Evolutionary conservation across 2,113 vertebrate species (phyloP).

Genomic region (Epinephelus cyanopodus): DNA sequence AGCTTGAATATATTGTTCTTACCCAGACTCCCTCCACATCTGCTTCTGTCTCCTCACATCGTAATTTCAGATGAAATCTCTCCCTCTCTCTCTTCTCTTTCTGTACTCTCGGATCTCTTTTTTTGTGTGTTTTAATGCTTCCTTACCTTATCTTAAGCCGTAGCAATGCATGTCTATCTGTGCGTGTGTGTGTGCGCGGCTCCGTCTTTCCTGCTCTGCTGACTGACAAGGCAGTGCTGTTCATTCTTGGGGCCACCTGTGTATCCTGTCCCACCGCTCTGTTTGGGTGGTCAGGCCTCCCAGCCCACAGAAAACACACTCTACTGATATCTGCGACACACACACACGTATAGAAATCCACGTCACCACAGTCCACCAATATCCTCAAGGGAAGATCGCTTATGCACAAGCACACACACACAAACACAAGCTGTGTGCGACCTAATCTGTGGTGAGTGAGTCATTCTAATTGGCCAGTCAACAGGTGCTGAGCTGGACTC

Average conservation of each 20-base stretch:
- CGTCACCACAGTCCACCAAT: slow-evolving; percentile 47
- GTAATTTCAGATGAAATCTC: slow-evolving; percentile 26
- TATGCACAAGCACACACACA: slow-evolving; percentile 28
- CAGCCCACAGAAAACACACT: slow-evolving; percentile 39
- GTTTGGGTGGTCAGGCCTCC: slow-evolving; percentile 76
- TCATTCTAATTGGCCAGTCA: slow-evolving; percentile 79
- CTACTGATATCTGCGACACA: slow-evolving; percentile 21
- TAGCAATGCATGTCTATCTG: neutral
- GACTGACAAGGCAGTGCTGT: slow-evolving; percentile 71
- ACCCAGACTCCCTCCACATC: slow-evolving; percentile 29
- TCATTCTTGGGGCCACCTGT: slow-evolving; percentile 72
- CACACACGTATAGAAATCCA: slow-evolving; percentile 28
- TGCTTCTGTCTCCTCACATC: slow-evolving; percentile 20
- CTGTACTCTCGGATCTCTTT: neutral
- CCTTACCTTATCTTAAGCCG: slow-evolving; percentile 35
- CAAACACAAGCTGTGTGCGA: slow-evolving; percentile 38
- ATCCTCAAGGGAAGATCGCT: slow-evolving; percentile 56
- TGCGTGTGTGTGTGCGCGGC: neutral
- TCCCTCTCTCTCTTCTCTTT: neutral
- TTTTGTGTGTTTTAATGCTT: neutral
- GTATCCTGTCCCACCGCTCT: slow-evolving; percentile 32
- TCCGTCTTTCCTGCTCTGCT: slow-evolving; percentile 38
- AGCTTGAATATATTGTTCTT: slow-evolving; percentile 12
- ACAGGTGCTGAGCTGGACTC: slow-evolving; percentile 75
- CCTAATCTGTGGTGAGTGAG: slow-evolving; percentile 76